Evolutionary conservation across 2,888 invertebrate genomes (phyloP), one percentile per base, ranked within the genome.

Genomic region (Leptarthrus brevirostris): DNA sequence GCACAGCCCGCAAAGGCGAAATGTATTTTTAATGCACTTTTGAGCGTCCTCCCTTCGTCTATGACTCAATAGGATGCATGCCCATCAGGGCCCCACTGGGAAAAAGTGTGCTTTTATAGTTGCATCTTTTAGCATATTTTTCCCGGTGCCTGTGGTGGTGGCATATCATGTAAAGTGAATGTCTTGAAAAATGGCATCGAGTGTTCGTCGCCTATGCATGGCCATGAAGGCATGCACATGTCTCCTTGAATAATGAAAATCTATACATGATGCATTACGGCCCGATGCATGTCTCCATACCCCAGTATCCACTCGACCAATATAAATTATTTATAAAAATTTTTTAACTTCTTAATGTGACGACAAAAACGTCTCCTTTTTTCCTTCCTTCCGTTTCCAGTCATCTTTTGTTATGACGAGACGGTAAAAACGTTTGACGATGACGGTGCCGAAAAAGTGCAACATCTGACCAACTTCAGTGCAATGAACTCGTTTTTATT

Each of bases 21-120:
- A 74, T 74, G 74, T 66, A 74, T 74, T 74, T 74, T 74, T 74
- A 74, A 74, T 74, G 73, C 69, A 74, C 66, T 74, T 69, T 20
- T 44, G 69, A 69, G 12, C 56, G 70, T n/a, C 30, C 47, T 58
- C 69, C 34, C 52, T 47, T 30, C 10, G 52, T 10, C 20, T 69
- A 30, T 49, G 66, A 66, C 52, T 69, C 30, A n/a, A 12, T 26
- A 69, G 69, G 69, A 69, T 52, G 20, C 69, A 20, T 16, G 6
- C 24, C 36, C 18, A 12, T 16, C 58, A 18, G 36, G 44, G 20
- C 64, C 26, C 26, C 16, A 16, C 64, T 44, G 64, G 52, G 69
- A 26, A 40, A 69, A 40, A 26, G 30, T 12, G 16, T 26, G 47
- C 49, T 18, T 36, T 26, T 34, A 30, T 69, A 34, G 69, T 61